A percentile compares a stretch with the other conserved stretches of the same genome.
Evolutionary conservation across 37 sponge, comb jelly and placozoan genomes (phyloP).

Genomic region (Cliona cf. orientalis): DNA sequence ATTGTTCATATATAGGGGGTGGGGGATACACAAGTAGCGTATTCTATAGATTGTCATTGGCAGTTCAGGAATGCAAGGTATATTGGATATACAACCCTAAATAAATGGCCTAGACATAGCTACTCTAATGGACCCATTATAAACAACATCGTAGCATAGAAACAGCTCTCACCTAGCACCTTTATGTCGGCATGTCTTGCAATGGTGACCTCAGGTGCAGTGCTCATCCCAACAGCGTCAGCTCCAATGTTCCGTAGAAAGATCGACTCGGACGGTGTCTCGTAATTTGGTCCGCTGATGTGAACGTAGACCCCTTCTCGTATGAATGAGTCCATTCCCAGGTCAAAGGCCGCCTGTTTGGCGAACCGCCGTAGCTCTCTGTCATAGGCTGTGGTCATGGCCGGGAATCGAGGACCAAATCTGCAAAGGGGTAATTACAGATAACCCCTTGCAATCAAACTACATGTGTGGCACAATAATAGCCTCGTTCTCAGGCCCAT

Average conservation of each 20-base stretch:
- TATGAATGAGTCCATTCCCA: conserved; percentile 56
- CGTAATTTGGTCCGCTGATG: conserved; percentile 90
- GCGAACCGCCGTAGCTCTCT: conserved; percentile 65
- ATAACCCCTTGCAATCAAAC: too few species aligned
- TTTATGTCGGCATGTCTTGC: conserved; percentile 91
- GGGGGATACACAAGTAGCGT: too few species aligned
- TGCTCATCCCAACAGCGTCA: conserved; percentile 98
- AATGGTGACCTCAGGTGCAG: conserved; percentile 94
- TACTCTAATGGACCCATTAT: too few species aligned
- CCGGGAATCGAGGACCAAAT: conserved; percentile 86
- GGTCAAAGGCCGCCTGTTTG: conserved; percentile 61
- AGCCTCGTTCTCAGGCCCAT: too few species aligned
- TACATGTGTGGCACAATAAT: too few species aligned
- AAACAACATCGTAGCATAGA: too few species aligned
- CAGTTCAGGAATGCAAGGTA: too few species aligned
- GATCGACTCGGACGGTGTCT: conserved; percentile 91
- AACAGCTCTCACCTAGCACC: conserved; percentile 88
- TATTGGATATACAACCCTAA: too few species aligned
- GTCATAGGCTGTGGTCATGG: conserved; percentile 82
- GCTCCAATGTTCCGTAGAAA: conserved; percentile 79
- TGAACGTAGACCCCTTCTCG: conserved; percentile 88
- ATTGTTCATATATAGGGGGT: too few species aligned
- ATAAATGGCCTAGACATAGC: too few species aligned
- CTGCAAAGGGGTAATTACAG: too few species aligned
- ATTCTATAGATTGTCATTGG: too few species aligned